phyloP scores from a whole-genome alignment of 2,797 vertebrate genomes.

The Myiotriccus ornatus region DNA sequence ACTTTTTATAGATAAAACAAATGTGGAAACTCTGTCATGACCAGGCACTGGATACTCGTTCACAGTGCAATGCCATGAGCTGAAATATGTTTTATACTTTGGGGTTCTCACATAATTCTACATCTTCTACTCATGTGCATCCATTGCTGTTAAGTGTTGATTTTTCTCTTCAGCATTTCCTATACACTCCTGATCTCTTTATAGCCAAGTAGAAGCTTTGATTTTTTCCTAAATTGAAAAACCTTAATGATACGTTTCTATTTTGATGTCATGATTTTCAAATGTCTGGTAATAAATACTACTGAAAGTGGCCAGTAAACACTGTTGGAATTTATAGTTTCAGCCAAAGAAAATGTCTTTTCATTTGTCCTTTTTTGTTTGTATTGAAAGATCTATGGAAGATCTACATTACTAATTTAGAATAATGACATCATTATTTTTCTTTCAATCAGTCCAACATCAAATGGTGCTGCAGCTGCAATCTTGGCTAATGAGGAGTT shows the following conservation, averaged over 20 bases:
- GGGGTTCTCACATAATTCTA: background rate
- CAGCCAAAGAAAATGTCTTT: background rate
- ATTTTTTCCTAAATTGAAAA: background rate
- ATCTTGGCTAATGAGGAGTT: slow-evolving; percentile 89
- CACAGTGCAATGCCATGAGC: background rate
- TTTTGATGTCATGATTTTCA: background rate
- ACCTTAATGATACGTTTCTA: background rate
- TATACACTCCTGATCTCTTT: background rate
- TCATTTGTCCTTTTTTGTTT: background rate
- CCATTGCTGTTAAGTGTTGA: background rate
- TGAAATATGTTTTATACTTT: background rate
- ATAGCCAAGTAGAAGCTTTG: background rate
- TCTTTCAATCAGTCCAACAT: slow-evolving; percentile 84
- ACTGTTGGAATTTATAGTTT: background rate
- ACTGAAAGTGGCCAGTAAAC: background rate
- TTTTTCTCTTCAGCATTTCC: background rate
- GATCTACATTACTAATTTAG: background rate
- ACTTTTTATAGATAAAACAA: background rate
- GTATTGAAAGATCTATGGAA: background rate
- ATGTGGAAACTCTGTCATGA: background rate
- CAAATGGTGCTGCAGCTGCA: slow-evolving; percentile 92
- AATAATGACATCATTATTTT: background rate
- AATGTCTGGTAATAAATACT: background rate
- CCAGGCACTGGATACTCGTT: background rate
- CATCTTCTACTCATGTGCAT: background rate